phyloP scores from a whole-genome alignment of 2,797 vertebrate genomes.

The Manis pentadactyla region DNA sequence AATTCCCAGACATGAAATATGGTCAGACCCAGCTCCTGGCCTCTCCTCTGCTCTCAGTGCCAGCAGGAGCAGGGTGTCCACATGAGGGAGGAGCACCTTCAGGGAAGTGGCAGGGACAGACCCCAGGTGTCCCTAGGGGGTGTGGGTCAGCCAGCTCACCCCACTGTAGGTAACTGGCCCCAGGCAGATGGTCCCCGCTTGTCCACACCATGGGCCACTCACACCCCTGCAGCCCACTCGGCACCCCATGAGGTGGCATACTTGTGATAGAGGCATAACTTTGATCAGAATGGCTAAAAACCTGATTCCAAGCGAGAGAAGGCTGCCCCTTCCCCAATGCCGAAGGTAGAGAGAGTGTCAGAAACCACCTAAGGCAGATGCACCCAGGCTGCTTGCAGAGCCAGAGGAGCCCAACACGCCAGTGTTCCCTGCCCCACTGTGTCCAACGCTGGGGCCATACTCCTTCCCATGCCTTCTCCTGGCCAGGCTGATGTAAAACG shows the following conservation, averaged over 20 bases:
- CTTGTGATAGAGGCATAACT: rapidly evolving
- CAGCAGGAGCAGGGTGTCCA: too few relatives aligned
- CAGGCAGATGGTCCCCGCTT: too few relatives aligned
- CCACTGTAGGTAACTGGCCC: too few relatives aligned
- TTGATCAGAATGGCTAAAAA: rapidly evolving
- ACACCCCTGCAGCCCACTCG: background rate
- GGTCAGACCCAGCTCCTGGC: rapidly evolving
- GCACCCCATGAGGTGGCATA: rapidly evolving
- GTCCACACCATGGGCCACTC: too few relatives aligned
- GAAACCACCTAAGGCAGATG: background rate
- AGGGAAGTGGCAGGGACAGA: background rate
- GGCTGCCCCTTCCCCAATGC: background rate
- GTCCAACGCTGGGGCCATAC: background rate
- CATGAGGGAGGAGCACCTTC: too few relatives aligned
- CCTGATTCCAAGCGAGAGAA: background rate
- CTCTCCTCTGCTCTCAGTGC: background rate
- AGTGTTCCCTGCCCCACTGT: too few relatives aligned
- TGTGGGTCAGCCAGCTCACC: too few relatives aligned
- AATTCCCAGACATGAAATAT: rapidly evolving
- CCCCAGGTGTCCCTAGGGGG: rapidly evolving
- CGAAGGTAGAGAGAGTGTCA: background rate
- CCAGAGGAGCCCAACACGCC: background rate
- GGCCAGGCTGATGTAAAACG: background rate
- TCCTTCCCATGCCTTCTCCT: background rate
- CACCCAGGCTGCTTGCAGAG: too few relatives aligned